Conservation (phyloP, 2,113 vertebrate species). For the Sigmodon hispidus region DNA sequence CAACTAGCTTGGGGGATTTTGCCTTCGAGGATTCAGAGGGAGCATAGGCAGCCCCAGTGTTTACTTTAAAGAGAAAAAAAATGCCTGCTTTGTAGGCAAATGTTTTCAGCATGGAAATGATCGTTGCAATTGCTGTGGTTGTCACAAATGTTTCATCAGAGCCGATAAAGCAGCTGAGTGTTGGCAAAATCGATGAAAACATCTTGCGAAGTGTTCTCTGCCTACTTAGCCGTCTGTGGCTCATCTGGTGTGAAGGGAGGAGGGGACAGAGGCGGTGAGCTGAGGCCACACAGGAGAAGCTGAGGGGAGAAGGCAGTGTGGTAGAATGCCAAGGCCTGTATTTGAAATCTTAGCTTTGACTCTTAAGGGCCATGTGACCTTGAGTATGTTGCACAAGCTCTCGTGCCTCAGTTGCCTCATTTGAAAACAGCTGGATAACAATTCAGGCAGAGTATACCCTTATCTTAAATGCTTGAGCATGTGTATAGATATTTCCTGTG, state of each 20-base stretch:
- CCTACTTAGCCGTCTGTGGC: conserved; percentile 81
- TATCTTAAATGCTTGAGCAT: background rate
- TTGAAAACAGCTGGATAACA: conserved; percentile 18
- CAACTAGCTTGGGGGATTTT: background rate
- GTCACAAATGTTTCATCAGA: conserved; percentile 84
- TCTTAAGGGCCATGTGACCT: background rate
- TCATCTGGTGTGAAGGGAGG: conserved; percentile 78
- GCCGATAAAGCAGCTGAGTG: conserved; percentile 84
- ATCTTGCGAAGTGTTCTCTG: conserved; percentile 82
- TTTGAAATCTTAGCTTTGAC: background rate
- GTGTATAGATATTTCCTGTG: background rate
- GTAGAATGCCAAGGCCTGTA: background rate
- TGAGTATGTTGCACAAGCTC: background rate
- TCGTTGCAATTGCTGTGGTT: conserved; percentile 83
- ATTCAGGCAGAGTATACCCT: background rate
- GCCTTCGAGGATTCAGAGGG: conserved; percentile 52
- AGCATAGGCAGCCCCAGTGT: conserved; percentile 76
- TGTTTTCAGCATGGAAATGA: conserved; percentile 84
- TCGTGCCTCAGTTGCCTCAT: background rate
- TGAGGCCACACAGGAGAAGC: conserved; percentile 74
- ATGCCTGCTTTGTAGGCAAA: conserved; percentile 84
- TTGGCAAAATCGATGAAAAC: conserved; percentile 85
- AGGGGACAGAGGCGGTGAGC: conserved; percentile 70
- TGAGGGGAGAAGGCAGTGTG: background rate
- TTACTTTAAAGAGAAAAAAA: conserved; percentile 79